These are phyloP conservation scores for Allolobophora icterica DNA, from an alignment of 2,888 invertebrate genomes.

Conservation along the genomic window DNA sequence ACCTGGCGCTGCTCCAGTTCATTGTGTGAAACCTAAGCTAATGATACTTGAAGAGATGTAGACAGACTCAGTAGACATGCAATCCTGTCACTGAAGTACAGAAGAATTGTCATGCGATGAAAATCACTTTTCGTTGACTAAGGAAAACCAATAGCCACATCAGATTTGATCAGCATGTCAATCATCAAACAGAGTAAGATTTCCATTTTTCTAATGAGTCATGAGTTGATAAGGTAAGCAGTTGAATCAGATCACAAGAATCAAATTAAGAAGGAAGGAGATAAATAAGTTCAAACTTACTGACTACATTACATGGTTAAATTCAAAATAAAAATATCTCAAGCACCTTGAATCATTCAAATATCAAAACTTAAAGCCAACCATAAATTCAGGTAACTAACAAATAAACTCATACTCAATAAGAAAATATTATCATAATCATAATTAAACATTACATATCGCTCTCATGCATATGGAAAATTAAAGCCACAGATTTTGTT, in stretches of 20 bases:
- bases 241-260: neutral
- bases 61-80: slow-evolving; percentile 22
- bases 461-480: no score
- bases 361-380: neutral
- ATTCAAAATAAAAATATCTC: neutral
- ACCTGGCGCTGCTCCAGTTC: neutral
- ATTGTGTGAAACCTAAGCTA: slow-evolving; percentile 28
- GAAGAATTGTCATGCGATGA: neutral
- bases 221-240: neutral
- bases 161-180: slow-evolving; percentile 17
- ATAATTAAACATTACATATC: no score
- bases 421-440: no score
- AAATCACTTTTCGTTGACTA: slow-evolving; percentile 7
- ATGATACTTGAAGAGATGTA: neutral
- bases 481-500: no score
- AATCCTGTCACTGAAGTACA: slow-evolving; percentile 9
- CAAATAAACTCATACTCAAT: neutral
- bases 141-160: neutral
- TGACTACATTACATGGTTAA: neutral
- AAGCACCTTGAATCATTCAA: neutral
- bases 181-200: slow-evolving; percentile 17
- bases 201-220: neutral
- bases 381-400: neutral
- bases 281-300: neutral
- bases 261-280: neutral